Conservation (phyloP, 2,888 invertebrate species). For the Temnothorax rugatulus region DNA sequence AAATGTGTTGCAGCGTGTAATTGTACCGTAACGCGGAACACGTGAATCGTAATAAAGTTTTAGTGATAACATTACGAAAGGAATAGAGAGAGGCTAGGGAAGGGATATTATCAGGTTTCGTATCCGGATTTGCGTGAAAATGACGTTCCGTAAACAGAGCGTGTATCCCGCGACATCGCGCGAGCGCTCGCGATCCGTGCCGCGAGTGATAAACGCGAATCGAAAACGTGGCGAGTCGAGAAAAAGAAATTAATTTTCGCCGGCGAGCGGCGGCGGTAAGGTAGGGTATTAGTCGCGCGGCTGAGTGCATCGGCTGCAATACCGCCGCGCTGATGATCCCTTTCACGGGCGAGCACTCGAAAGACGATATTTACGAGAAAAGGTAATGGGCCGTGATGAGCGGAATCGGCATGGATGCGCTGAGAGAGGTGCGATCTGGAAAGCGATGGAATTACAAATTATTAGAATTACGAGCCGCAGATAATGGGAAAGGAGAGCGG, state of each 20-base stretch:
- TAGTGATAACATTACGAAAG: background rate
- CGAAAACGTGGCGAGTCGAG: conserved; percentile 60
- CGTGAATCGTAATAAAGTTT: conserved; percentile 6
- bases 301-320: conserved; percentile 41
- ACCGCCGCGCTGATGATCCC: conserved; percentile 56
- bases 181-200: conserved; percentile 60
- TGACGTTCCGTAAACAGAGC: background rate
- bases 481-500: conserved; percentile 1
- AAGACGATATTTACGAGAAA: conserved; percentile 70
- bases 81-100: too few species aligned
- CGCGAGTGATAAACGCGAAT: conserved; percentile 72
- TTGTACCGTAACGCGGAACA: background rate
- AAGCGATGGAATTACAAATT: conserved; percentile 54
- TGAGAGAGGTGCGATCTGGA: conserved; percentile 59
- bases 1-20: conserved; percentile 1
- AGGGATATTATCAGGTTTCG: background rate
- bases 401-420: conserved; percentile 64
- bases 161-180: conserved; percentile 65
- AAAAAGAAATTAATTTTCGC: conserved; percentile 75
- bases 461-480: conserved; percentile 51
- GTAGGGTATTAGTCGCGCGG: conserved; percentile 63
- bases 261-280: conserved; percentile 44
- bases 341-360: conserved; percentile 67
- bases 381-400: conserved; percentile 78
- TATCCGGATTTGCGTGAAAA: conserved; percentile 3